A percentile compares a stretch with the other conserved stretches of the same genome.
These are phyloP conservation scores for Hypocryptadius cinnamomeus DNA, from an alignment of 2,113 vertebrate genomes.

Conservation along the genomic window DNA sequence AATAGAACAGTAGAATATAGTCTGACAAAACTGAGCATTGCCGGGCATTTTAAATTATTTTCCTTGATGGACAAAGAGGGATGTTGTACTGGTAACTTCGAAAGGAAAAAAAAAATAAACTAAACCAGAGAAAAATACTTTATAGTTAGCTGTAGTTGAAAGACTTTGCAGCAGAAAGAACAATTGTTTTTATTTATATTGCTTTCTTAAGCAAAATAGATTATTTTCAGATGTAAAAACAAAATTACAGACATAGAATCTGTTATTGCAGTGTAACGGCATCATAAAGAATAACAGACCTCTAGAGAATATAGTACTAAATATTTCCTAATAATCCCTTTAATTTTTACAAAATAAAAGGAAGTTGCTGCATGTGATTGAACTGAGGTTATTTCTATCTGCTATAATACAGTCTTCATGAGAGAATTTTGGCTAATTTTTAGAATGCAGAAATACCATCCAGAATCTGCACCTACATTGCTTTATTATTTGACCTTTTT, in stretches of 20 bases:
- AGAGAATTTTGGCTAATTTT: neutral
- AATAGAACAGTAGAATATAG: neutral
- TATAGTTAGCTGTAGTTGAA: neutral
- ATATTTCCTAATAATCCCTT: neutral
- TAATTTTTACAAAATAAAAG: neutral
- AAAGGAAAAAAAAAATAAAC: neutral
- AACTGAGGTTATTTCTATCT: neutral
- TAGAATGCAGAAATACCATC: neutral
- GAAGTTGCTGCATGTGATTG: neutral
- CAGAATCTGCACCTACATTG: neutral
- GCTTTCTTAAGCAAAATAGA: neutral
- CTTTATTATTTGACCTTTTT: neutral
- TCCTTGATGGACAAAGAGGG: neutral
- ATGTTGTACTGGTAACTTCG: neutral
- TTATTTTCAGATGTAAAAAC: neutral
- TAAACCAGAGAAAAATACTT: neutral
- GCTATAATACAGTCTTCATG: neutral
- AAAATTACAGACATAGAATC: neutral
- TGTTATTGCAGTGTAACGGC: neutral
- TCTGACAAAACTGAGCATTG: neutral
- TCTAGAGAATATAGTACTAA: neutral
- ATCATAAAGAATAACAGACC: neutral
- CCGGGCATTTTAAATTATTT: neutral
- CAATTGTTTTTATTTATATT: neutral
- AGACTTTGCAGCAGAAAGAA: neutral